These are phyloP conservation scores for Patagioenas fasciata DNA, from an alignment of 2,113 vertebrate genomes.

Conservation along the genomic window DNA sequence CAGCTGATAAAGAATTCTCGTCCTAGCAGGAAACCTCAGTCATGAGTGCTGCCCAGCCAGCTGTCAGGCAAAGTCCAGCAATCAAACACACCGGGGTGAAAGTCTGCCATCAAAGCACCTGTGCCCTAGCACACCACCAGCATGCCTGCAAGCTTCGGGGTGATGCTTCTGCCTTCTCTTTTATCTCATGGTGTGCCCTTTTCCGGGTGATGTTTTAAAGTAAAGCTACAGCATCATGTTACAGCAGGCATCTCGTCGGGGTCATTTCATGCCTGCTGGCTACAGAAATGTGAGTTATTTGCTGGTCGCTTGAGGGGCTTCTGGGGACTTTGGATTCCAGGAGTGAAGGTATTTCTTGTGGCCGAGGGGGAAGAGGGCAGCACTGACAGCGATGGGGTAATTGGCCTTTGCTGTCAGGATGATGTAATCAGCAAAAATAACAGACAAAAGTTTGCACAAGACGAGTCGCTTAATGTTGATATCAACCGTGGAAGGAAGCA, in stretches of 20 bases:
- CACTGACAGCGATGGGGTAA: background rate
- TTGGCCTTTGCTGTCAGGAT: background rate
- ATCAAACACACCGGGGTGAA: background rate
- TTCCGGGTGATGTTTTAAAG: background rate
- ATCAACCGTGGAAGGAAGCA: background rate
- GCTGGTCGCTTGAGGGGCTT: background rate
- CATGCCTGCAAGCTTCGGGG: fast-evolving
- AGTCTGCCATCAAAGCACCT: background rate
- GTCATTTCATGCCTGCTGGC: background rate
- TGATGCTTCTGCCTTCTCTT: background rate
- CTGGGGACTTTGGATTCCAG: background rate
- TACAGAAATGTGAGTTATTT: background rate
- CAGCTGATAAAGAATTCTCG: background rate
- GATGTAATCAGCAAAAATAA: background rate
- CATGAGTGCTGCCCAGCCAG: background rate
- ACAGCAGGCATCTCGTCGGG: background rate
- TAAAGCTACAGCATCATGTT: background rate
- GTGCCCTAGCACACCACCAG: background rate
- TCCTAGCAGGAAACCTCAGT: background rate
- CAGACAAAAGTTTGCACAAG: background rate
- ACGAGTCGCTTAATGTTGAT: background rate
- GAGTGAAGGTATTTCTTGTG: background rate
- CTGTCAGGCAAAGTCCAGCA: conserved; percentile 34
- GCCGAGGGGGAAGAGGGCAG: background rate
- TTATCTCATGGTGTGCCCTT: background rate